Conservation (phyloP, 1,140 invertebrate species). For the Apis florea region DNA sequence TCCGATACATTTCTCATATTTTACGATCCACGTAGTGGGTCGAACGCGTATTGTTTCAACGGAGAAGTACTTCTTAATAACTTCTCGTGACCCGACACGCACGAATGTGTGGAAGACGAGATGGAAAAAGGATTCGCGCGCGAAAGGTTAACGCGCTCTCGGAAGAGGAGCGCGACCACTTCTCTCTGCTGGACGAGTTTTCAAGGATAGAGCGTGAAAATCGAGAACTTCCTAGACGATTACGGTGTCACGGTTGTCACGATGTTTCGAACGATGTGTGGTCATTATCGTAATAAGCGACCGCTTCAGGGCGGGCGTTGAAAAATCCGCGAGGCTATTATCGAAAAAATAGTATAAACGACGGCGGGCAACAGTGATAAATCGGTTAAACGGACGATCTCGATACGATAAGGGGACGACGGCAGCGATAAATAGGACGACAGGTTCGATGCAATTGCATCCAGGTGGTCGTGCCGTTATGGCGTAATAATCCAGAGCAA, state of each 20-base stretch:
- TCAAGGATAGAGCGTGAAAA: conserved; percentile 5
- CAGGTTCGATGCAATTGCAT: conserved; percentile 71
- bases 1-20: conserved; percentile 72
- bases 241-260: conserved; percentile 11
- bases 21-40: no score
- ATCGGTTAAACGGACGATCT: conserved; percentile 19
- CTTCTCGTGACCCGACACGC: no score
- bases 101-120: conserved; percentile 2
- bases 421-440: conserved; percentile 72
- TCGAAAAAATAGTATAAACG: no score
- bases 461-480: conserved; percentile 72
- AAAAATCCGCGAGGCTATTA: neutral
- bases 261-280: neutral
- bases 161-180: neutral
- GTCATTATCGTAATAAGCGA: conserved; percentile 27
- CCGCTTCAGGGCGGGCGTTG: neutral
- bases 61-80: no score
- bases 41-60: no score
- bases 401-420: conserved; percentile 47
- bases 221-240: conserved; percentile 24
- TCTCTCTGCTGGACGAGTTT: conserved; percentile 13
- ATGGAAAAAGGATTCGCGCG: conserved; percentile 21
- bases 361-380: no score
- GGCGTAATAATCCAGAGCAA: conserved; percentile 73
- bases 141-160: conserved; percentile 49